Evolutionary conservation across 1,140 invertebrate genomes (phyloP).

Genomic region (Ostrea edulis): DNA sequence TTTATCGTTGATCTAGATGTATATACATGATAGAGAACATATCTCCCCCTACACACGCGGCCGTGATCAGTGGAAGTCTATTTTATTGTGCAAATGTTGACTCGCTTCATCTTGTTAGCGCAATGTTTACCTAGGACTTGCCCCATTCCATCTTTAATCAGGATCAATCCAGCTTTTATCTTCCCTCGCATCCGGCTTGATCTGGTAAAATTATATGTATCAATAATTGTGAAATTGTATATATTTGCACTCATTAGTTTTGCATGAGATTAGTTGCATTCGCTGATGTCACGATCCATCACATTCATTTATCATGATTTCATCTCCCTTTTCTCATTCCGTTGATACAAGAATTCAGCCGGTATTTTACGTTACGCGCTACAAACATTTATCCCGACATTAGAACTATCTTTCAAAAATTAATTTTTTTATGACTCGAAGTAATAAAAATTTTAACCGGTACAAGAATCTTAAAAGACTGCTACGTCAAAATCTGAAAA

Average conservation of each 20-base stretch:
- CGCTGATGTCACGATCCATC: neutral
- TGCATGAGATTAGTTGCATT: neutral
- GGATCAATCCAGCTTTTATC: neutral
- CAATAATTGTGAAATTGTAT: neutral
- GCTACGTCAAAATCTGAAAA: too few relatives aligned
- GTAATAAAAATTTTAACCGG: too few relatives aligned
- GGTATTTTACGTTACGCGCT: neutral
- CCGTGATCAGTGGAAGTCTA: neutral
- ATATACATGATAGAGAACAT: neutral
- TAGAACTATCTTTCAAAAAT: too few relatives aligned
- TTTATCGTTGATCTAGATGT: constrained; percentile 23
- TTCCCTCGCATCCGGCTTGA: constrained; percentile 9
- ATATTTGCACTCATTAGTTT: neutral
- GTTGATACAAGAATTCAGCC: neutral
- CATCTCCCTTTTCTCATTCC: neutral
- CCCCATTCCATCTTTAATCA: neutral
- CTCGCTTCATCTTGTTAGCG: constrained; percentile 29
- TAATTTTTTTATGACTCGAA: too few relatives aligned
- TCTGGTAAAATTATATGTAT: neutral
- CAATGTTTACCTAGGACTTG: neutral
- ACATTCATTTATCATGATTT: neutral
- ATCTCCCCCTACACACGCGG: neutral
- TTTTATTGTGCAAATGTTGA: constrained; percentile 7
- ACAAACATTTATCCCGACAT: neutral
- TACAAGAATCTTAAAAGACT: too few relatives aligned